These are phyloP conservation scores for Idaea aversata DNA, from an alignment of 2,888 invertebrate species.

Conservation along the genomic window DNA sequence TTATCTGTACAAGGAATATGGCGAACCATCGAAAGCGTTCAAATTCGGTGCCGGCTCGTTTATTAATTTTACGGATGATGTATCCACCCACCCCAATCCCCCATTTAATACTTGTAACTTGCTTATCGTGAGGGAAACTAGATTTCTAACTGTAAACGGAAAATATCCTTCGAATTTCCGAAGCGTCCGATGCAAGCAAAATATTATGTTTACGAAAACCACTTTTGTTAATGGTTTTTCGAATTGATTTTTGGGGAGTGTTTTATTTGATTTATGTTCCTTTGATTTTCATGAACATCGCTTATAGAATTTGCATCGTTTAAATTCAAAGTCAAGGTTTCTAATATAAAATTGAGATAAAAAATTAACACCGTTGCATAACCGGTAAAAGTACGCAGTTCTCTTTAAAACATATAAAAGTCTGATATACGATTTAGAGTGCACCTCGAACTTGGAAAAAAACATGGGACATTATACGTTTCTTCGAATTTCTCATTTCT, in stretches of 20 bases:
- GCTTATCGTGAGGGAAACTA: conserved; percentile 73
- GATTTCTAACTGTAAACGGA: conserved; percentile 64
- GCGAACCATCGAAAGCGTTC: conserved; percentile 51
- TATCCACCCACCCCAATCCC: conserved; percentile 33
- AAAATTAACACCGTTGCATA: too few species aligned
- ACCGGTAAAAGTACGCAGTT: too few species aligned
- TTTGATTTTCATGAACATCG: neutral
- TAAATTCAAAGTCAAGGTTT: too few species aligned
- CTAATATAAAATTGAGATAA: too few species aligned
- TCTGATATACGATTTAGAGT: too few species aligned
- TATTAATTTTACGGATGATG: conserved; percentile 67
- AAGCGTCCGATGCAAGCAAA: conserved; percentile 32
- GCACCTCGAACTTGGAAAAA: too few species aligned
- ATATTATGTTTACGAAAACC: conserved; percentile 21
- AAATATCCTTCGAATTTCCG: conserved; percentile 65
- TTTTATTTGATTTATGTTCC: neutral
- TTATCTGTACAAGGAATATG: neutral
- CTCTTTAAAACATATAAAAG: too few species aligned
- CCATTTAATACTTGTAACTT: conserved; percentile 64
- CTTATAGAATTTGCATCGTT: too few species aligned
- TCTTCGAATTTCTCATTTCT: too few species aligned
- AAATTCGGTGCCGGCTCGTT: conserved; percentile 59
- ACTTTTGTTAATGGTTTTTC: neutral
- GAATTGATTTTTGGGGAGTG: neutral
- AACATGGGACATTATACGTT: too few species aligned